These are phyloP conservation scores for Aphaenogaster floridana DNA, from an alignment of 1,140 invertebrate genomes.

Conservation along the genomic window DNA sequence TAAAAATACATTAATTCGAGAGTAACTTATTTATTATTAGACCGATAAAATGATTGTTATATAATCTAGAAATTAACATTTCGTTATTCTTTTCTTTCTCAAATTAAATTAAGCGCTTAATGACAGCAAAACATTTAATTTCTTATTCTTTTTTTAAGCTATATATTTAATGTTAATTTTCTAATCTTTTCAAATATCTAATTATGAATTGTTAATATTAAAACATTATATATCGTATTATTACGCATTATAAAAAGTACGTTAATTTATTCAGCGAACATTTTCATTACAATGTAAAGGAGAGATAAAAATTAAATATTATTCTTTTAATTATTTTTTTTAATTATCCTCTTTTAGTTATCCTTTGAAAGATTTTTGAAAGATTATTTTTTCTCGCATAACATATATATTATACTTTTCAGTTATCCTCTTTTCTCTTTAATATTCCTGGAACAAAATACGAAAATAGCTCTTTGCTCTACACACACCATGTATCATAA, in stretches of 20 bases:
- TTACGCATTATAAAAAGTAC: not conserved
- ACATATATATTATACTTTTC: not conserved
- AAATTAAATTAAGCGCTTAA: constrained; percentile 13
- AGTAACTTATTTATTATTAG: not conserved
- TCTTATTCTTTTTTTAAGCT: not conserved
- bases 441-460: not conserved
- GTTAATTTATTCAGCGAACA: not conserved
- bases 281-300: not conserved
- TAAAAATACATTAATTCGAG: not conserved
- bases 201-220: not conserved
- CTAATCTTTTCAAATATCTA: not conserved
- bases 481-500: not conserved
- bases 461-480: not conserved
- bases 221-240: not conserved
- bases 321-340: constrained; percentile 11
- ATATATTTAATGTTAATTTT: too few relatives aligned
- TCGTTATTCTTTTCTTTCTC: not conserved
- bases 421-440: not conserved
- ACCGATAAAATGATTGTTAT: not conserved
- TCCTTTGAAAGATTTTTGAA: too few relatives aligned
- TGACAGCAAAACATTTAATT: not conserved
- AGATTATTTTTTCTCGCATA: not conserved
- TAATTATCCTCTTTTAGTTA: not conserved
- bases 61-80: not conserved
- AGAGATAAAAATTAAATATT: not conserved